Base-by-base conservation (phyloP, 2,888 invertebrate species). In the Athalia cordata region DNA sequence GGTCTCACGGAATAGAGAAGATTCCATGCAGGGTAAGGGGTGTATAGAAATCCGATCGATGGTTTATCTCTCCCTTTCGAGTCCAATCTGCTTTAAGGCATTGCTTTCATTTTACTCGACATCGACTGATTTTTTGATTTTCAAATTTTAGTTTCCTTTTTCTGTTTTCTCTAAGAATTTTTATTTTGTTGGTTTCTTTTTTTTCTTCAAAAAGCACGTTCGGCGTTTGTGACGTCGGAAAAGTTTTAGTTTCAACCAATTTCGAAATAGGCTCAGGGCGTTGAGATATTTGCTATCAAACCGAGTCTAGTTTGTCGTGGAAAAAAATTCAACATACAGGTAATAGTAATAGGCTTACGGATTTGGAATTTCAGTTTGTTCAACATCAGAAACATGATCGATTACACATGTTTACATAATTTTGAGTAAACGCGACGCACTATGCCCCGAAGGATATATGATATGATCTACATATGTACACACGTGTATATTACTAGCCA, bases 61-160 rank as follows among this genome's bases (percentile, higher is more conserved):
- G 72, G 72, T 59, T 72, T 72, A 72, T 57, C 72, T 57, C 72
- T 72, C 72, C 59, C 57, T 59, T 9, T 11, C 7, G 52, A 72
- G 57, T 72, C 59, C 72, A 72, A 72, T 72, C 72, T 59, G 57
- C 70, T 13, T 68, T 55, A 15, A 55, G 68, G 68, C 68, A 29
- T 29, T 29, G 29, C 29, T 29, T 29, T 29, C 68, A 15, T 68
- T 55, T 50, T 68, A 9, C 68, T 55, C 55, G 9, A 52, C 43
- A 11, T 55, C 52, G 15, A 55, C 55, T 68, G 68, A 50, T 55
- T 52, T 68, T 68, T 55, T 52, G 52, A 29, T 6, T 61, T 68
- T 55, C 0, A 0, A 29, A 29, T 52, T 50, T 55, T 68, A 50
- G 11, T 67, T 67, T 67, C 49, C 49, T 8, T 15, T 49, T 5